These are phyloP conservation scores for Prunella fulvescens DNA, from an alignment of 2,113 vertebrate species.

Conservation along the genomic window DNA sequence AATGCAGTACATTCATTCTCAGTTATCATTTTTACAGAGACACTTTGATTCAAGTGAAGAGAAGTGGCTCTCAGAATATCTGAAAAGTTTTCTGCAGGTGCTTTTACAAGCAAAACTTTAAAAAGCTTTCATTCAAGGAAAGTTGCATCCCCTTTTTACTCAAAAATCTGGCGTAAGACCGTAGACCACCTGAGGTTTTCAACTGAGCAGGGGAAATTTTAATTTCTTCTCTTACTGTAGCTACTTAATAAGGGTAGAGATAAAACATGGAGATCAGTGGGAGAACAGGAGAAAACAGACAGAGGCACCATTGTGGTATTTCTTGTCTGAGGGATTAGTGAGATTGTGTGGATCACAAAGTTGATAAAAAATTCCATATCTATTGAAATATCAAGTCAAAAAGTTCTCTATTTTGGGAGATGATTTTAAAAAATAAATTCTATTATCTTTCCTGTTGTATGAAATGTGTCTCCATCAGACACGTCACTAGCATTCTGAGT, in stretches of 20 bases:
- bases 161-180: not conserved
- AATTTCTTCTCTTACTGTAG: not conserved
- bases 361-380: not conserved
- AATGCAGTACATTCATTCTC: not conserved
- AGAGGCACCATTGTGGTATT: not conserved
- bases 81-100: not conserved
- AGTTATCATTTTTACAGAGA: not conserved
- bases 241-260: not conserved
- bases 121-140: not conserved
- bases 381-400: not conserved
- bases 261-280: not conserved
- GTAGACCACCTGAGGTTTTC: not conserved
- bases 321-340: fast-evolving
- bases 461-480: not conserved
- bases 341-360: not conserved
- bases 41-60: not conserved
- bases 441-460: not conserved
- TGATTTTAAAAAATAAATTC: not conserved
- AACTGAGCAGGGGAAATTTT: not conserved
- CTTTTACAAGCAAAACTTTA: not conserved
- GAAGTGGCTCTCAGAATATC: not conserved
- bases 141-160: not conserved
- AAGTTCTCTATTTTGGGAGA: not conserved
- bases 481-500: not conserved
- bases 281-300: not conserved